Percentiles rank a stretch among this genome's conserved stretches.
These are phyloP conservation scores for Phyto melanocephala DNA, from an alignment of 2,888 invertebrate species.

Conservation along the genomic window DNA sequence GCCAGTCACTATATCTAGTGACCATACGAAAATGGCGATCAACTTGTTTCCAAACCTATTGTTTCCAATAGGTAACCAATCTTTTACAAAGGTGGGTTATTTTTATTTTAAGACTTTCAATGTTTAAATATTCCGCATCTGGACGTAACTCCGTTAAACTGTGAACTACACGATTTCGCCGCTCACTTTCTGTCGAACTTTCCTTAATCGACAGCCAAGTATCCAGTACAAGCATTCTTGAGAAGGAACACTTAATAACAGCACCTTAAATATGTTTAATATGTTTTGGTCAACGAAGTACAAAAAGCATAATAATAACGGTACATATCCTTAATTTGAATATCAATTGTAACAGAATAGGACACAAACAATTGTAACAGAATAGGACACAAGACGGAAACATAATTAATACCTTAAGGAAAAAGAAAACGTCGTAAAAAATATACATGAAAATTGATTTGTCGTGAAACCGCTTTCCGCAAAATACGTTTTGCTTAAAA, in stretches of 20 bases:
- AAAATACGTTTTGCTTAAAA: too few relatives aligned
- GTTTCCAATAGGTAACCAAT: neutral
- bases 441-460: too few relatives aligned
- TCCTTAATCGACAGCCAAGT: constrained; percentile 17
- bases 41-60: constrained; percentile 7
- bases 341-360: neutral
- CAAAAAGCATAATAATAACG: neutral
- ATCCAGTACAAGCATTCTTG: neutral
- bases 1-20: constrained; percentile 32
- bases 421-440: too few relatives aligned
- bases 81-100: constrained; percentile 1
- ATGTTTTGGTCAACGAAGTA: constrained; percentile 19
- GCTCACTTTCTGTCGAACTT: constrained; percentile 24
- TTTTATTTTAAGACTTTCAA: neutral
- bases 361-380: neutral
- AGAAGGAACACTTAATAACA: constrained; percentile 15
- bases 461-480: too few relatives aligned
- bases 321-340: neutral
- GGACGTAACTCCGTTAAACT: neutral
- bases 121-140: neutral
- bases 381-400: too few relatives aligned
- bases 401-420: too few relatives aligned
- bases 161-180: constrained; percentile 9
- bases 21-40: constrained; percentile 20
- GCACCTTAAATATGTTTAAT: neutral